Evolutionary conservation across 2,113 vertebrate genomes (phyloP).

Genomic region (Melierax canorus): DNA sequence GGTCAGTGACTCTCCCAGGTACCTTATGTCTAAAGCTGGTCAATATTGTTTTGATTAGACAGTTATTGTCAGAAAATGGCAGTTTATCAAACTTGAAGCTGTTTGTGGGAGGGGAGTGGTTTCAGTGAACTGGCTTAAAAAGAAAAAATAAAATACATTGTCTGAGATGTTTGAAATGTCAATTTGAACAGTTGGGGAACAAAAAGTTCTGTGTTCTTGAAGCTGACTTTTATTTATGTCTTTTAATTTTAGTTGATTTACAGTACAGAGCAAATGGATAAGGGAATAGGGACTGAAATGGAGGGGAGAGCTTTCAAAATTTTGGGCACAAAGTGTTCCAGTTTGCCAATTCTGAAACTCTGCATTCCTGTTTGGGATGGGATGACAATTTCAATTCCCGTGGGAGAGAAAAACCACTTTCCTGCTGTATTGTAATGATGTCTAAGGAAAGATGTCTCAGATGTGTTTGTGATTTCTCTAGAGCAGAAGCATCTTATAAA

Average conservation of each 20-base stretch:
- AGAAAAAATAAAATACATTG: neutral
- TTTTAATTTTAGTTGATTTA: constrained; percentile 13
- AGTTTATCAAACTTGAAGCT: neutral
- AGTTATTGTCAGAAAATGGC: neutral
- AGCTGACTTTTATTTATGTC: neutral
- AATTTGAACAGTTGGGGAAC: neutral
- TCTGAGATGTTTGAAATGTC: neutral
- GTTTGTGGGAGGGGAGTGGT: neutral
- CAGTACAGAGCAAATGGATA: neutral
- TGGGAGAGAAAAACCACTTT: neutral
- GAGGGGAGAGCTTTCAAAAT: neutral
- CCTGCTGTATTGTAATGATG: neutral
- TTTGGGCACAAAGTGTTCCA: neutral
- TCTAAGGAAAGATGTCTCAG: neutral
- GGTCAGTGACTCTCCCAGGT: neutral
- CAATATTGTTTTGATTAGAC: neutral
- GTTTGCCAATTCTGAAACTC: neutral
- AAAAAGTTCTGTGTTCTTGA: neutral
- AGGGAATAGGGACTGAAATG: neutral
- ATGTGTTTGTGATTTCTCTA: neutral
- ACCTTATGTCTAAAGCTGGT: neutral
- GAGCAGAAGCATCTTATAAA: neutral
- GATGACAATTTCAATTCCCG: neutral
- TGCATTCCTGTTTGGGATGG: neutral
- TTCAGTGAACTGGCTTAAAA: neutral